Conservation (phyloP, 2,888 invertebrate species). For the Melinopterus prodromus region DNA sequence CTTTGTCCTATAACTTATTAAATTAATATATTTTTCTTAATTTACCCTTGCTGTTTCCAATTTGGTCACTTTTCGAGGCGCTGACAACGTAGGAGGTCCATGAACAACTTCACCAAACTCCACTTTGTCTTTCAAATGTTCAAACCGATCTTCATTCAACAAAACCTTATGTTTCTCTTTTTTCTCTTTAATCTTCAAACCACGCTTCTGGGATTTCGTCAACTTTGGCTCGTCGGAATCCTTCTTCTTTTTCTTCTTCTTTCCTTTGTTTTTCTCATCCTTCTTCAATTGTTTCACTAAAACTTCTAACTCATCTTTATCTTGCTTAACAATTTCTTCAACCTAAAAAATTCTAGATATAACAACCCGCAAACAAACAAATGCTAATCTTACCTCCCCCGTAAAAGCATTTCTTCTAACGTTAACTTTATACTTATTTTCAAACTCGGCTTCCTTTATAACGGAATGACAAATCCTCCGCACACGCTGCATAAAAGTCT, state of each 20-base stretch:
- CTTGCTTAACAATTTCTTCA: constrained; percentile 61
- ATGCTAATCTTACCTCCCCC: constrained; percentile 52
- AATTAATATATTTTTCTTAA: constrained; percentile 24
- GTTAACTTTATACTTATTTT: constrained; percentile 68
- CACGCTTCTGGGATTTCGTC: constrained; percentile 65
- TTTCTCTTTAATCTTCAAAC: constrained; percentile 63
- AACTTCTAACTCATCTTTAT: constrained; percentile 65
- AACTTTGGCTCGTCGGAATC: constrained; percentile 53
- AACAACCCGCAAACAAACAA: constrained; percentile 43
- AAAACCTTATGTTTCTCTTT: constrained; percentile 57
- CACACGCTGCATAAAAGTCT: constrained; percentile 71
- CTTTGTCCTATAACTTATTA: constrained; percentile 17
- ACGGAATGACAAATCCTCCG: constrained; percentile 70
- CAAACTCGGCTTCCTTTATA: constrained; percentile 69
- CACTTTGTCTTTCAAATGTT: constrained; percentile 67
- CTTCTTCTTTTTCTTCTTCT: constrained; percentile 53
- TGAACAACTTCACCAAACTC: constrained; percentile 79
- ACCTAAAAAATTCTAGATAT: constrained; percentile 42
- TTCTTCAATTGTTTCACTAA: constrained; percentile 59
- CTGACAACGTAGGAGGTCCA: constrained; percentile 73
- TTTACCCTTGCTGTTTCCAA: constrained; percentile 59
- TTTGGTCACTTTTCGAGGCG: constrained; percentile 63
- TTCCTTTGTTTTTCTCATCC: constrained; percentile 54
- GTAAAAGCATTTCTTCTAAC: constrained; percentile 65
- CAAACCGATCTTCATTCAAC: constrained; percentile 60